Base-by-base conservation (phyloP, 2,113 vertebrate genomes). In the Hippoglossus stenolepis region DNA sequence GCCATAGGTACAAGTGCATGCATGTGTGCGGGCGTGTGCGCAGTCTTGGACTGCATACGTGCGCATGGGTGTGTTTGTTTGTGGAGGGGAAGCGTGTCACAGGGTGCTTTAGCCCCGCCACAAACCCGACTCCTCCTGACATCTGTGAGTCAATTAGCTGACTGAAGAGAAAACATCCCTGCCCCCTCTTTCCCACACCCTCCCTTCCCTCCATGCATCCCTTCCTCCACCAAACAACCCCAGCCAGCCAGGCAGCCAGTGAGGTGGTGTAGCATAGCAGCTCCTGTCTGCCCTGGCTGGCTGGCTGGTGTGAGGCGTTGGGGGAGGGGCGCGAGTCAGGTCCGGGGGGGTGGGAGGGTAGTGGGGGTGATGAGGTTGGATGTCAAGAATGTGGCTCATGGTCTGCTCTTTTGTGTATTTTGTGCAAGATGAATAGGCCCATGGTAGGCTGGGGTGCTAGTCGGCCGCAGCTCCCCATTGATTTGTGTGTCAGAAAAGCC, bases 91-190 rank as follows among this genome's bases (percentile, higher is more conserved):
- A 70, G 76, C 60, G 84, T 83, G 86, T 84, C 88, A 77, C 71
- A 3, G 77, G 69, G 82, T 59, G 76, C 84, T 86, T 67, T 60
- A 67, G 75, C 84, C 75, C 73, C 68, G 26, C 77, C 81, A 65
- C 85, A 86, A 77, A 87, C 82, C 68, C 68, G 28, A 89, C 87
- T 92, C 87, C 89, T 93, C 80, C 86, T 92, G 91, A 93, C 92
- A 93, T 93, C 87, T 93, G 93, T 91, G 92, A 92, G 92, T 91
- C 92, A 94, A 94, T 94, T 93, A 93, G 90, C 86, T 93, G 91
- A 93, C 87, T 90, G 91, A 82, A 91, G 89, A 90, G 90, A 93
- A 94, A 93, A 92, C 90, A 93, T 84, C 89, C 90, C 89, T 85
- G 73, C 89, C 92, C 92, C 88, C 87, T 83, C 85, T 76, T 43